phyloP scores from a whole-genome alignment of 2,797 vertebrate species.

The Poeciliopsis infans region DNA sequence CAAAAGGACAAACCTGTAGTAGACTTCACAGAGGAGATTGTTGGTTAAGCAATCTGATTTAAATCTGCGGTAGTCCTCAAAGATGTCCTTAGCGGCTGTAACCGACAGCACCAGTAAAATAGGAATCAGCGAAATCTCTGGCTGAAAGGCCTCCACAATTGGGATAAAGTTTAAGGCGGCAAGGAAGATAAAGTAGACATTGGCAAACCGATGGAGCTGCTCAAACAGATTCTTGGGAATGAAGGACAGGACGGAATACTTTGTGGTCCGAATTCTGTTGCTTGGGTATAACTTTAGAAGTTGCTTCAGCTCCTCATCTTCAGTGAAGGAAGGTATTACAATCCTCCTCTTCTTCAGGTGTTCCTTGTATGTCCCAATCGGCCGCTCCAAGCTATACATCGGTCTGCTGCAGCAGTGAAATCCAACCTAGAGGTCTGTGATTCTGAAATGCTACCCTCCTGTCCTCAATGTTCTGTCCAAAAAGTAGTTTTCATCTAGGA shows the following conservation, averaged over 20 bases:
- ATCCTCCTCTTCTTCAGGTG: slow-evolving; percentile 58
- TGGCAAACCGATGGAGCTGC: slow-evolving; percentile 77
- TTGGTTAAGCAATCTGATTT: slow-evolving; percentile 69
- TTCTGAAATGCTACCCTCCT: background rate
- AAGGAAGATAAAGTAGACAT: slow-evolving; percentile 77
- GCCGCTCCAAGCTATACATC: slow-evolving; percentile 43
- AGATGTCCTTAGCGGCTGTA: slow-evolving; percentile 74
- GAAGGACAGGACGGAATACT: slow-evolving; percentile 78
- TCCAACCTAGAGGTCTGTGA: background rate
- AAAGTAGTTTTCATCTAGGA: background rate
- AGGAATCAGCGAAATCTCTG: slow-evolving; percentile 68
- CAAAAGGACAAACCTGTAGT: slow-evolving; percentile 65
- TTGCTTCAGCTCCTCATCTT: slow-evolving; percentile 36
- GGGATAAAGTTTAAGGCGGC: slow-evolving; percentile 76
- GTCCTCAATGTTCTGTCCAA: background rate
- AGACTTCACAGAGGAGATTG: slow-evolving; percentile 58
- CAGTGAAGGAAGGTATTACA: slow-evolving; percentile 43
- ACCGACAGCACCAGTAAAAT: slow-evolving; percentile 61
- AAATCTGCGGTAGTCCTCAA: slow-evolving; percentile 73
- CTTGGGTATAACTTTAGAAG: slow-evolving; percentile 41
- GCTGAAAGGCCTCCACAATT: slow-evolving; percentile 75
- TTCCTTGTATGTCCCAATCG: slow-evolving; percentile 9
- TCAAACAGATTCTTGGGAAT: slow-evolving; percentile 80
- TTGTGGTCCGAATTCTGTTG: slow-evolving; percentile 75
- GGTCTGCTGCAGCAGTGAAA: slow-evolving; percentile 18